These are phyloP conservation scores for Marcusenius ussheri DNA, from an alignment of 2,113 vertebrate species.

Conservation along the genomic window DNA sequence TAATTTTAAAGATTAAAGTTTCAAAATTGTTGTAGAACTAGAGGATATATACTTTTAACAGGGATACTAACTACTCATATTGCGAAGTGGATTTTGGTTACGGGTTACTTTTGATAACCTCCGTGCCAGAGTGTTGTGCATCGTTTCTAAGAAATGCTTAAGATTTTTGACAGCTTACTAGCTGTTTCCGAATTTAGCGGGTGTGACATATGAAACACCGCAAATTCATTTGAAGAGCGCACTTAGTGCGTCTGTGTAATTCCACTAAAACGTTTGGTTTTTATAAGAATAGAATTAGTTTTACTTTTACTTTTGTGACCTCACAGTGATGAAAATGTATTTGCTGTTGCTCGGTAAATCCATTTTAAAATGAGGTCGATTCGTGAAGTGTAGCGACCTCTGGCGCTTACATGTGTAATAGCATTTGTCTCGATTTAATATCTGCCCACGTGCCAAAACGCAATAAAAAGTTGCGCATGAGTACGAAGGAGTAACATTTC, in stretches of 20 bases:
- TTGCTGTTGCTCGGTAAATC: not conserved
- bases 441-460: not conserved
- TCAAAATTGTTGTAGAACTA: not conserved
- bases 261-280: not conserved
- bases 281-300: not conserved
- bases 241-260: not conserved
- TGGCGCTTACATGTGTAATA: not conserved
- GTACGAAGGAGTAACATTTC: not conserved
- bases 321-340: not conserved
- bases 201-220: not conserved
- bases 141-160: not conserved
- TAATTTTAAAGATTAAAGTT: not conserved
- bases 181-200: not conserved
- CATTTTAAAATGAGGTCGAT: not conserved
- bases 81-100: not conserved
- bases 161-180: not conserved
- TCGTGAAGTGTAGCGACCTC: conserved; percentile 6
- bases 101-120: not conserved
- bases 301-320: not conserved
- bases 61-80: not conserved
- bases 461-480: not conserved
- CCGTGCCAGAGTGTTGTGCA: not conserved
- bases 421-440: not conserved
- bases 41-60: not conserved
- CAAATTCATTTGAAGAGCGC: no score